Base-by-base conservation (phyloP, 2,888 invertebrate species). In the Coelopa pilipes region DNA sequence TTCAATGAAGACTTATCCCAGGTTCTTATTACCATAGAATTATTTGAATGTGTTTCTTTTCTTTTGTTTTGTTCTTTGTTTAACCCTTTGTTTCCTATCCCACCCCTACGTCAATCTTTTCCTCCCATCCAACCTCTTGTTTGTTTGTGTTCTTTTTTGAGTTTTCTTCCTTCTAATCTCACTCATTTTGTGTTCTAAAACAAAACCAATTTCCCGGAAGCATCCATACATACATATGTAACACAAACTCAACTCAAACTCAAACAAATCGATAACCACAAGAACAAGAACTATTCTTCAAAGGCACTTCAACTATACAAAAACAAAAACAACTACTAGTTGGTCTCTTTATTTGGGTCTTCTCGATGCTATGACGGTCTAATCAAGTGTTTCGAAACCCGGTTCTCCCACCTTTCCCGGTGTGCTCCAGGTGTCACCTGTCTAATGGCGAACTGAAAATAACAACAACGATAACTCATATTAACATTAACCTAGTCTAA, bases 1-100 rank as follows among this genome's bases (percentile, higher is more conserved):
- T 95, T 93, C 92, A 91, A 93, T 89, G 95, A 96, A 91, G 95
- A 96, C 85, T 95, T 96, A 87, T 92, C 94, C 89, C 96, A 96
- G 94, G 96, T 96, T 87, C 81, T 85, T 83, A 84, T 80, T 72
- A 73, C 76, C 24, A 70, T 65, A 76, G 74, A 73, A 68, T 68
- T 74, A 73, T 60, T 71, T 67, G 66, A 71, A 57, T 72, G 74
- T 74, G 55, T 53, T 75, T 76, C 74, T 70, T 63, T 17, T 12
- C 70, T 60, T 73, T 76, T 72, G 67, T 60, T 77, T 68, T 70
- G 69, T 70, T 76, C 47, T 17, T 12, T 71, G 1, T 17, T 45
- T 50, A 53, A 19, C 57, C 46, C 62, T 24, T 34, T 66, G 24
- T 49, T 55, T 46, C 47, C 19, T 46, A 50, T 24, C 62, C 49